Percentiles rank a stretch among this genome's conserved stretches.
These are phyloP conservation scores for Grus americana DNA, from an alignment of 2,113 vertebrate species.

Conservation along the genomic window DNA sequence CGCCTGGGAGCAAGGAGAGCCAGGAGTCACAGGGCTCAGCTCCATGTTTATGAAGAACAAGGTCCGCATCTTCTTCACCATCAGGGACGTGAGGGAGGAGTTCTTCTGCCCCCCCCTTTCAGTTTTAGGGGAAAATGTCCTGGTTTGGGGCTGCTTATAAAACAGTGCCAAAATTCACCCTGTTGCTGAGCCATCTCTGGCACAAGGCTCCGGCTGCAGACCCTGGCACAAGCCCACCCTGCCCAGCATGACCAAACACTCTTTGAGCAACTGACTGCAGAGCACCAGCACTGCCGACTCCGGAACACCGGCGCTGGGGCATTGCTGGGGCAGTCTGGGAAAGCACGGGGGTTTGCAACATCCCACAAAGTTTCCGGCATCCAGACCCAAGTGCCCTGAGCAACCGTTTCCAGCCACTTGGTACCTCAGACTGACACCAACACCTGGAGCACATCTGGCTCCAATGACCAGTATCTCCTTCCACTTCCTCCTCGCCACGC, in stretches of 20 bases:
- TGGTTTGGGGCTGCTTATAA: not conserved
- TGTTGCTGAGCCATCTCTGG: not conserved
- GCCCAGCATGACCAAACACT: not conserved
- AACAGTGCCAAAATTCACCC: not conserved
- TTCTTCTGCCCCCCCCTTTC: not conserved
- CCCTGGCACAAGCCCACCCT: not conserved
- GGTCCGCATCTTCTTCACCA: rapidly evolving
- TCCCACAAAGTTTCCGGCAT: not conserved
- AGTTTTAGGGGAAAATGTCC: not conserved
- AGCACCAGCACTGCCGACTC: not conserved
- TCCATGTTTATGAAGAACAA: not conserved
- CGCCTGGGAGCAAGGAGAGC: rapidly evolving
- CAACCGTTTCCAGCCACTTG: not conserved
- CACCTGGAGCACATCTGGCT: not conserved
- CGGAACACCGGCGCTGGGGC: not conserved
- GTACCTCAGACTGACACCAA: not conserved
- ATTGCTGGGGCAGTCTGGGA: not conserved
- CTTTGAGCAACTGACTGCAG: not conserved
- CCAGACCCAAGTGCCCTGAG: not conserved
- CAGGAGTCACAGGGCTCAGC: not conserved
- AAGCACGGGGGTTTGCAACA: not conserved
- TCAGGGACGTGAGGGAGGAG: not conserved
- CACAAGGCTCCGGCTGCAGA: not conserved
- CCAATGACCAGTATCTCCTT: rapidly evolving
- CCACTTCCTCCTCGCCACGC: rapidly evolving